Evolutionary conservation across 2,888 invertebrate species (phyloP), one percentile per base, ranked within the genome.

Genomic region (Acleris emargana): DNA sequence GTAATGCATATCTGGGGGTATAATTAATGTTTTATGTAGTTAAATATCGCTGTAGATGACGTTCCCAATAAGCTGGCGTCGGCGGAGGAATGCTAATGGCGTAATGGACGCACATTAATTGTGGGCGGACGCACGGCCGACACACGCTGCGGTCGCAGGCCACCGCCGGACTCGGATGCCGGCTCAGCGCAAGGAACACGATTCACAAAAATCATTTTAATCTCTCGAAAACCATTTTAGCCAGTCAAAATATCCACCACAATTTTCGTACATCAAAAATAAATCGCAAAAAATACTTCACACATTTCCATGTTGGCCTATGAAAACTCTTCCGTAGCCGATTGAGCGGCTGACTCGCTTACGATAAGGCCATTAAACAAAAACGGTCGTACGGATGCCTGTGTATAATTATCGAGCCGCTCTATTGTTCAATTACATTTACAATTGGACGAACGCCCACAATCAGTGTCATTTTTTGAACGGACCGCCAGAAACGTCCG

Each of bases 71-170:
- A 81, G 80, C 80, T 74, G 70, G 76, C 72, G 77, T 76, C 76
- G 76, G 76, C 75, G 73, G 77, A 83, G 82, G 83, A 85, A 87
- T 85, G 84, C 80, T 87, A 85, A 87, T 86, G 80, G 79, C 68
- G 73, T 81, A 84, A 86, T 83, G 80, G 82, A 77, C 73, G 75
- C 73, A 79, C 81, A 84, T 85, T 82, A 83, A 84, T 84, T 83
- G 79, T 78, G 77, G 76, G 72, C 71, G 69, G 71, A 71, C 70
- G 70, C 69, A 70, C 68, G 66, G 62, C 60, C 69, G 64, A 72
- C 73, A 76, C 72, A 76, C 74, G 73, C 67, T 76, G 77, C 71
- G 72, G 72, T 71, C 61, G 67, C 68, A 45, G 68, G 69, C 70
- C 38, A 4, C 38, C 25, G 55, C 55, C 50, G 47, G 58, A n/a